phyloP scores from a whole-genome alignment of 2,888 invertebrate genomes.

The Cephus pulcher region DNA sequence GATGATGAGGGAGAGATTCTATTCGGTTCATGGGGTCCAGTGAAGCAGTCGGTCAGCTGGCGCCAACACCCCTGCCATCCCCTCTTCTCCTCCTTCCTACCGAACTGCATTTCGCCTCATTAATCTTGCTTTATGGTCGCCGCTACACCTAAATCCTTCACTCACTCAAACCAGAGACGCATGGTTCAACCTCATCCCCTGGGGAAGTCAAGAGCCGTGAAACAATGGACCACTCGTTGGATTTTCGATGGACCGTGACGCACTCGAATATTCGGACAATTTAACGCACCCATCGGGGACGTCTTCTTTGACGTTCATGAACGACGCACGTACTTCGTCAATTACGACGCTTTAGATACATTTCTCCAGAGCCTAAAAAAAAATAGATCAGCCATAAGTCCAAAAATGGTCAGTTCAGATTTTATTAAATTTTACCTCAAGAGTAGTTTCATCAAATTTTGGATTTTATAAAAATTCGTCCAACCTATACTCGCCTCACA shows the following conservation, averaged over 20 bases:
- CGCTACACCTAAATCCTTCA: conserved; percentile 44
- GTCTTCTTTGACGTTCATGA: not conserved
- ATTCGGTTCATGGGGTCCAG: conserved; percentile 11
- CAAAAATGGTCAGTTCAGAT: not conserved
- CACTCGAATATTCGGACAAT: conserved; percentile 1
- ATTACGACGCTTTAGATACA: not conserved
- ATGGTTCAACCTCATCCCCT: not conserved
- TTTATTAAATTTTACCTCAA: not conserved
- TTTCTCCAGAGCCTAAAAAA: not conserved
- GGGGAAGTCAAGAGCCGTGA: conserved; percentile 18
- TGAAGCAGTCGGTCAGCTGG: conserved; percentile 50
- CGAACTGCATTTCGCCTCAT: conserved; percentile 52
- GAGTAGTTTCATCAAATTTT: not conserved
- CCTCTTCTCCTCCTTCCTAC: conserved; percentile 23
- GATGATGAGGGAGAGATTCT: conserved; percentile 15
- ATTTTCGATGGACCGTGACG: conserved; percentile 9
- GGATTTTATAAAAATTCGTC: not conserved
- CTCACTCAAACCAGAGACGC: conserved; percentile 13
- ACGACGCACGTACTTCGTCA: not conserved
- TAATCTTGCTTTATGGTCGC: conserved; percentile 53
- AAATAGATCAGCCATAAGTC: not conserved
- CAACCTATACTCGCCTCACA: conserved; percentile 16
- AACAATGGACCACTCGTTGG: conserved; percentile 24
- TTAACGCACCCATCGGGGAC: not conserved
- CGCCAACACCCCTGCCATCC: conserved; percentile 43